Percentiles rank a stretch among this genome's conserved stretches.
phyloP scores from a whole-genome alignment of 1,140 invertebrate species.

The Apocrypta bakeri region DNA sequence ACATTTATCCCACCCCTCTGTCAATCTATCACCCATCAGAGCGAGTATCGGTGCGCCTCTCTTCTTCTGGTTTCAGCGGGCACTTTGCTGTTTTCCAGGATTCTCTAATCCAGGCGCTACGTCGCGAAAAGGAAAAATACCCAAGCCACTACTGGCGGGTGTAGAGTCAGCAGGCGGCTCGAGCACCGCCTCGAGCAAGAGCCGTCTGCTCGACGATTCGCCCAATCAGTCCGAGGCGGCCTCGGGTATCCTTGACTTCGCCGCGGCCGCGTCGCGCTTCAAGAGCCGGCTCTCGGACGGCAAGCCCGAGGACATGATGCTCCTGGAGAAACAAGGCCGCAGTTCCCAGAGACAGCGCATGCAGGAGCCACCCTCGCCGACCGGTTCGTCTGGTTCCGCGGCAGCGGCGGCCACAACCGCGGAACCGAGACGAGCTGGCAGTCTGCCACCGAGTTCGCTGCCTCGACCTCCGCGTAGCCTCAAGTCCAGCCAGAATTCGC shows the following conservation, averaged over 20 bases:
- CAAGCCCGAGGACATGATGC: conserved; percentile 80
- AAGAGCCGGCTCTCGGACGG: conserved; percentile 70
- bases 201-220: conserved; percentile 74
- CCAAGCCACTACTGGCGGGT: conserved; percentile 87
- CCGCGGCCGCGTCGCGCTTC: conserved; percentile 66
- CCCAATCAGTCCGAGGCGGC: conserved; percentile 51
- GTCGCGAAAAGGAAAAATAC: conserved; percentile 88
- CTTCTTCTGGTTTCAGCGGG: conserved; percentile 82
- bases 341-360: conserved; percentile 84
- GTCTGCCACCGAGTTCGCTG: conserved; percentile 80
- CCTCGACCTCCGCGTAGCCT: conserved; percentile 79
- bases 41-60: conserved; percentile 63
- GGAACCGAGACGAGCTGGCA: conserved; percentile 71
- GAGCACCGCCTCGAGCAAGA: conserved; percentile 75
- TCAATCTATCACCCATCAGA: background rate
- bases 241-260: conserved; percentile 67
- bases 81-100: conserved; percentile 91
- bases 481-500: conserved; percentile 74
- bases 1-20: conserved; percentile 55
- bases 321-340: conserved; percentile 84
- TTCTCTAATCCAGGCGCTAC: conserved; percentile 87
- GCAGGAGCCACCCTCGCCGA: conserved; percentile 63
- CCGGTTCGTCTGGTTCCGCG: background rate
- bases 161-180: conserved; percentile 75
- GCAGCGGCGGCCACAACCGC: background rate